Evolutionary conservation across 2,888 invertebrate genomes (phyloP), one percentile per base, ranked within the genome.

Genomic region (Cantharis rustica): DNA sequence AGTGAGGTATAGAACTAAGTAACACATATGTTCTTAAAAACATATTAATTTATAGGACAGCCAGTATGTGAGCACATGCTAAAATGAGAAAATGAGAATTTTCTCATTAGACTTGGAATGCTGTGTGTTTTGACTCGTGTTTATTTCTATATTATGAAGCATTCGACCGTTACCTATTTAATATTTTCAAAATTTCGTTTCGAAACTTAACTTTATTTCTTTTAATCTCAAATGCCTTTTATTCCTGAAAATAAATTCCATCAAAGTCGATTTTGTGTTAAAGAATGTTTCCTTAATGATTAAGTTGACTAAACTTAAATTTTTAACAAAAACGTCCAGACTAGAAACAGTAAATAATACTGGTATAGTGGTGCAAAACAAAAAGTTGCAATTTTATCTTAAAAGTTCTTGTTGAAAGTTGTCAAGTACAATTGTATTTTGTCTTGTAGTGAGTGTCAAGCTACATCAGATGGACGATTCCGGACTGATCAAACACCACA

Each of bases 401-500:
- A 68, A 75, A 61, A 68, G 69, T 71, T 68, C 31, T 15, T 64
- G 62, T 72, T 68, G 47, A 75, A 68, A 68, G 68, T 26, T 72
- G 75, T 75, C 71, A 61, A 75, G 70, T 72, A 66, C 76, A 76
- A 75, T 76, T 73, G 75, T 72, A 66, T 68, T 66, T 31, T 68
- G 76, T 73, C 76, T 76, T 72, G 77, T 75, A 71, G 71, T 75
- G 16, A 62, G 23, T 77, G 77, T 77, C 77, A 75, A 63, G 75
- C 72, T 69, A 70, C 72, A 75, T 75, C 75, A 75, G 77, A 75
- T 75, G 77, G 75, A 78, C 78, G 76, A 68, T 73, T 75, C 79
- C 79, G 79, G 76, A 78, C 78, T 79, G 77, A 79, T 79, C 79
- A 79, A 79, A 79, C 77, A 79, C 68, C 79, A 75, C 47, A 75